Evolutionary conservation across 2,797 vertebrate genomes (phyloP).

Genomic region (Triplophysa bombifrons): DNA sequence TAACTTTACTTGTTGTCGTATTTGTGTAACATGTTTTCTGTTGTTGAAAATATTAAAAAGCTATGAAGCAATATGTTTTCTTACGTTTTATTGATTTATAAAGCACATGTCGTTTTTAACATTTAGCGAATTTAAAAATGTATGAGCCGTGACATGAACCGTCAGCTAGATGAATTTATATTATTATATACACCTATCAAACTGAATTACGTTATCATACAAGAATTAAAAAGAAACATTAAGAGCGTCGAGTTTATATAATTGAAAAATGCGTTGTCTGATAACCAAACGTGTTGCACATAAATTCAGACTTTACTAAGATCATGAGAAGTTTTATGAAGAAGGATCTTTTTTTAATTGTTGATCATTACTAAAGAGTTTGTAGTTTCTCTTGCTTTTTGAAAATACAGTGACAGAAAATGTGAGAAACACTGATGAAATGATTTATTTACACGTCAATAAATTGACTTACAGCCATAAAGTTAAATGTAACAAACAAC

Average conservation of each 20-base stretch:
- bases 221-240: neutral
- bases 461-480: neutral
- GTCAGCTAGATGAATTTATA: neutral
- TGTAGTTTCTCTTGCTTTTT: neutral
- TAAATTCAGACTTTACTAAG: neutral
- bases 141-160: constrained; percentile 18
- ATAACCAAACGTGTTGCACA: neutral
- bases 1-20: constrained; percentile 68
- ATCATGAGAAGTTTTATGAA: neutral
- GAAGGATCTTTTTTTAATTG: neutral
- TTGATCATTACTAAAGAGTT: neutral
- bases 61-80: neutral
- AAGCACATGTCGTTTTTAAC: neutral
- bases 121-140: neutral
- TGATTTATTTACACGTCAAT: neutral
- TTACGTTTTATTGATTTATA: neutral
- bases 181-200: neutral
- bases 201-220: neutral
- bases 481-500: neutral
- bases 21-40: constrained; percentile 66
- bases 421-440: neutral
- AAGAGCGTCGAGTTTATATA: too few species aligned
- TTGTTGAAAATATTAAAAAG: constrained; percentile 73
- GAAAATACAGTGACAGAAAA: neutral
- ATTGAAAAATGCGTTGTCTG: neutral